Percentiles rank a stretch among this genome's conserved stretches.
Conservation (phyloP, 2,113 vertebrate species). For the Daphoenositta chrysoptera region DNA sequence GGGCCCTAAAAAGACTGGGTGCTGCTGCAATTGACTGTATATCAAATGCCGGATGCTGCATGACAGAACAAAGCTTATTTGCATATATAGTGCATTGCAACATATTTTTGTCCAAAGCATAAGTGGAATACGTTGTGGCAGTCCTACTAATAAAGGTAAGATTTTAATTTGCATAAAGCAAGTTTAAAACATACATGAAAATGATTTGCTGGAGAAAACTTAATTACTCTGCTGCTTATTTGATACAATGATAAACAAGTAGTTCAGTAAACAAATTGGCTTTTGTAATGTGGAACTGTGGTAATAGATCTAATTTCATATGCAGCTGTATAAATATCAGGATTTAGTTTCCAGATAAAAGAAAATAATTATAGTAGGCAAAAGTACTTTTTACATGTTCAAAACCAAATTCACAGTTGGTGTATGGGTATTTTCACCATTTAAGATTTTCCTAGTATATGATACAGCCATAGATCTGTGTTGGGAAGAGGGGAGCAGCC, state of each 20-base stretch:
- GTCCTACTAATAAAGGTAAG: conserved; percentile 60
- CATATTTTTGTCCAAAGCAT: conserved; percentile 58
- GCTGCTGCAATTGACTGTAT: conserved; percentile 59
- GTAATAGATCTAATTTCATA: neutral
- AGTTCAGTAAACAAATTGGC: neutral
- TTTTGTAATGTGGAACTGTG: neutral
- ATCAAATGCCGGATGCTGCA: conserved; percentile 66
- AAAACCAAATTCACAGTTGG: neutral
- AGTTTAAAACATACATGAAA: neutral
- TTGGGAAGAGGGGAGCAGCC: neutral
- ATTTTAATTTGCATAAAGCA: conserved; percentile 37
- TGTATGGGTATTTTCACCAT: neutral
- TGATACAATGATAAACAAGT: neutral
- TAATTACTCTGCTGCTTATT: neutral
- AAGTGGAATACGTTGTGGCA: conserved; percentile 54
- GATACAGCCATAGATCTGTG: neutral
- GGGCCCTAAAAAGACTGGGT: conserved; percentile 43
- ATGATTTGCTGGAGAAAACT: neutral
- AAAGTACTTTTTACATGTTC: neutral
- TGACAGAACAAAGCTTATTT: conserved; percentile 58
- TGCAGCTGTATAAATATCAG: neutral
- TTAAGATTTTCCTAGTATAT: neutral
- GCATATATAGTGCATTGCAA: conserved; percentile 61
- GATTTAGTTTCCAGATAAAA: neutral
- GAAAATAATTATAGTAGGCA: neutral